A percentile compares a stretch with the other conserved stretches of the same genome.
Conservation (phyloP, 2,888 invertebrate genomes). For the Drosophila suboccidentalis region DNA sequence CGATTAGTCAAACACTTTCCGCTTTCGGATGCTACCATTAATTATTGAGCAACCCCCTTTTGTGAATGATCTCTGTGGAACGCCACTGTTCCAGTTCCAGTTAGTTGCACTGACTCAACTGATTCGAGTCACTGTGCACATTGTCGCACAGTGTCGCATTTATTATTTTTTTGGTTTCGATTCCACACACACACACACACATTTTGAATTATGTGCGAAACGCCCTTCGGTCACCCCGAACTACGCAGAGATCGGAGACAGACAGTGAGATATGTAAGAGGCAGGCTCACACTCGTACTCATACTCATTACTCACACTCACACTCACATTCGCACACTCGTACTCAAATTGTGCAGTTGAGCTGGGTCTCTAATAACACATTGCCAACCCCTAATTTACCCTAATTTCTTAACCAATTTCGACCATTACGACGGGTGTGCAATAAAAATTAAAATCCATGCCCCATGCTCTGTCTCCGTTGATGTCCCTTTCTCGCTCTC, state of each 20-base stretch:
- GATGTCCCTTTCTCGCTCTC: background rate
- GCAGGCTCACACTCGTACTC: slow-evolving; percentile 29
- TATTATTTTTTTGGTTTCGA: slow-evolving; percentile 14
- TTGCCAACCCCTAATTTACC: slow-evolving; percentile 83
- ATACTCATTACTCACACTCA: slow-evolving; percentile 17
- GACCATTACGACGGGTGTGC: slow-evolving; percentile 81
- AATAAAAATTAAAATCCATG: slow-evolving; percentile 83
- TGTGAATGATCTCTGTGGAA: slow-evolving; percentile 22
- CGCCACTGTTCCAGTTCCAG: slow-evolving; percentile 37
- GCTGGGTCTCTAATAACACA: slow-evolving; percentile 77
- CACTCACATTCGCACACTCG: slow-evolving; percentile 14
- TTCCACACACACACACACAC: slow-evolving; percentile 22
- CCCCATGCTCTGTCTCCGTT: slow-evolving; percentile 23
- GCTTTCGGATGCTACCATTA: slow-evolving; percentile 66
- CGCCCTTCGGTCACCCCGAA: slow-evolving; percentile 42
- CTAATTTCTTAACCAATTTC: slow-evolving; percentile 84
- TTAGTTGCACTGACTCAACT: slow-evolving; percentile 37
- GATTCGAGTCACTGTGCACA: slow-evolving; percentile 49
- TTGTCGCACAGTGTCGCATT: slow-evolving; percentile 25
- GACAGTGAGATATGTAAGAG: slow-evolving; percentile 38
- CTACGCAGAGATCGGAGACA: slow-evolving; percentile 16
- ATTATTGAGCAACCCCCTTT: slow-evolving; percentile 69
- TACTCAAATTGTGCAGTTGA: slow-evolving; percentile 39
- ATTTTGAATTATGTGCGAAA: slow-evolving; percentile 50
- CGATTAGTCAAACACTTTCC: slow-evolving; percentile 81